These are phyloP conservation scores for Acanthoscelides obtectus DNA, from an alignment of 2,888 invertebrate species.

Conservation along the genomic window DNA sequence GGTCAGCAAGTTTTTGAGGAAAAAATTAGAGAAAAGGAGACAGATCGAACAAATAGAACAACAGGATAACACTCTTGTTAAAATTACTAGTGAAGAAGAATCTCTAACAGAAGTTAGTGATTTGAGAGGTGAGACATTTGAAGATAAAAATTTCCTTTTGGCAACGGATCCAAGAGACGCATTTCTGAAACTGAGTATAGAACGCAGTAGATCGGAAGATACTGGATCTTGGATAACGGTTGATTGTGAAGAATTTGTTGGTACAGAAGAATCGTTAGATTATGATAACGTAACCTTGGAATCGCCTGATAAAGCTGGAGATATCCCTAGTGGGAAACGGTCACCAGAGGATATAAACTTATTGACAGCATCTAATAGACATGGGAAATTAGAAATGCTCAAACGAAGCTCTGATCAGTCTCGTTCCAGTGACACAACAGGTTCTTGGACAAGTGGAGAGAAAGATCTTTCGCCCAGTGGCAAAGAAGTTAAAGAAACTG, in stretches of 20 bases:
- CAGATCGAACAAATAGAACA: conserved; percentile 40
- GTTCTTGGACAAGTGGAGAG: conserved; percentile 76
- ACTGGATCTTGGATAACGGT: conserved; percentile 65
- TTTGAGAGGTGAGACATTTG: conserved; percentile 46
- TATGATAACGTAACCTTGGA: conserved; percentile 39
- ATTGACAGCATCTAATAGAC: conserved; percentile 50
- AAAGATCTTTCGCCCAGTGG: conserved; percentile 63
- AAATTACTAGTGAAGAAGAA: conserved; percentile 63
- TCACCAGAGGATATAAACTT: conserved; percentile 26
- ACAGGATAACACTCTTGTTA: conserved; percentile 46
- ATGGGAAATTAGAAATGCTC: conserved; percentile 51
- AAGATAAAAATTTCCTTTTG: conserved; percentile 48
- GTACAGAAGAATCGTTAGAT: conserved; percentile 61
- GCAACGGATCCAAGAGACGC: conserved; percentile 51
- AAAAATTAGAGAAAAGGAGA: conserved; percentile 39
- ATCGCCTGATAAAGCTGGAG: conserved; percentile 35
- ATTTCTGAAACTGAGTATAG: conserved; percentile 46
- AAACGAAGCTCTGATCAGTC: conserved; percentile 72
- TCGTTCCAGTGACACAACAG: conserved; percentile 69
- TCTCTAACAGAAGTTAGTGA: conserved; percentile 64
- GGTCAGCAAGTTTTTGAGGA: conserved; percentile 39
- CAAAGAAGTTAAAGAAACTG: conserved; percentile 56
- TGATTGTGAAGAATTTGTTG: conserved; percentile 64
- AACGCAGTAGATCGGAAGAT: conserved; percentile 61
- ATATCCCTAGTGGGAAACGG: conserved; percentile 19